Base-by-base conservation (phyloP, 2,113 vertebrate genomes). In the Indicator maculatus region DNA sequence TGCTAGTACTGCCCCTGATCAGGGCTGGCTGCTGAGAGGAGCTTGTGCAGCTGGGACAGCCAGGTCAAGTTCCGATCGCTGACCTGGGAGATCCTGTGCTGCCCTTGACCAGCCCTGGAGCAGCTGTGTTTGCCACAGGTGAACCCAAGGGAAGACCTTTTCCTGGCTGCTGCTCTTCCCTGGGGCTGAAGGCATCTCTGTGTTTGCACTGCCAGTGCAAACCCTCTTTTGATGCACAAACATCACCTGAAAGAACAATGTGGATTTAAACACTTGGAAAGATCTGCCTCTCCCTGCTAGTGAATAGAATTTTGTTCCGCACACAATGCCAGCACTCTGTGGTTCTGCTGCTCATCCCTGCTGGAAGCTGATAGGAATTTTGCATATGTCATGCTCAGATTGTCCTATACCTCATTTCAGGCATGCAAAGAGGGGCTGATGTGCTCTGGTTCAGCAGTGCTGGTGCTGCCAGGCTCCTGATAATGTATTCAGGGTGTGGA, bases 11-110 rank as follows among this genome's bases (percentile, higher is more conserved):
- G 36, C 4, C 90, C 41, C 36, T 28, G 66, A 10, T 58, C 53
- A 55, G 44, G 50, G 14, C 18, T 23, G 36, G 12, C 4, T 12
- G 1, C 50, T 26, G 6, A 10, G 7, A 44, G 27, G 16, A 80
- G 44, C 47, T 50, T 24, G 47, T 4, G 3, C 11, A 30, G 52
- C 39, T n/a, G 53, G 23, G 7, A 14, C 1, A 11, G 66, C 28
- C 0, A 0, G 39, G 38, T 17, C 38, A 15, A 0, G 0, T 28
- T 47, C 53, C 11, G 5, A 11, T 11, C 52, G 11, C 41, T 1
- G 4, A 3, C 58, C 47, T 14, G 52, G 38, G 9, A 21, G 24
- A 12, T 8, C 20, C 59, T 44, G 18, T 17, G 1, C 15, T 9
- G 23, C 23, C 61, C 55, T 30, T 21, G 23, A 7, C 36, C 10